A percentile compares a stretch with the other conserved stretches of the same genome.
Conservation (phyloP, 1,140 invertebrate genomes). For the Leptopilina boulardi region DNA sequence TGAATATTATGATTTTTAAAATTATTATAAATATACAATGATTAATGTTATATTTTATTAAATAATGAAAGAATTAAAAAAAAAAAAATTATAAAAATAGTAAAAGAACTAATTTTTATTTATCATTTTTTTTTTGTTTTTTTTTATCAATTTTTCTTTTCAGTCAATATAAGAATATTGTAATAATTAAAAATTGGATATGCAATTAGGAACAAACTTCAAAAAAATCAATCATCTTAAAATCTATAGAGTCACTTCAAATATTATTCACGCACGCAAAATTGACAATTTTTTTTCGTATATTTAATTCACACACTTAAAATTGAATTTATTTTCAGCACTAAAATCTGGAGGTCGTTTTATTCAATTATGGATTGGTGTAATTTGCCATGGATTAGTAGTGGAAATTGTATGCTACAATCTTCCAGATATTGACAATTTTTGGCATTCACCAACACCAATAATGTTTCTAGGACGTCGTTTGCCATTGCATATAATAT, state of each 20-base stretch:
- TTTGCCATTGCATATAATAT: constrained; percentile 83
- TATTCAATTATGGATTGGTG: constrained; percentile 83
- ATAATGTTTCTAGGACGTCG: constrained; percentile 82
- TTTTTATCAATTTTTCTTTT: no score
- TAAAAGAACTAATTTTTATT: no score
- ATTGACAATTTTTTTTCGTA: background rate
- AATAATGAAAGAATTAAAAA: no score
- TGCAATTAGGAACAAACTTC: background rate
- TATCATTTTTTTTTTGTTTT: no score
- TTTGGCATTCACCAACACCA: constrained; percentile 87
- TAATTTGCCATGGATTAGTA: constrained; percentile 81
- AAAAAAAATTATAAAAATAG: no score
- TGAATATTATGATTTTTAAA: no score
- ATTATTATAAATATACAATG: no score
- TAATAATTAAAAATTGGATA: background rate
- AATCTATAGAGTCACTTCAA: background rate
- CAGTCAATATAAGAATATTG: no score
- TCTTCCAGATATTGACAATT: constrained; percentile 83
- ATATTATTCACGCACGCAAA: constrained; percentile 11
- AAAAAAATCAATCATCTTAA: background rate
- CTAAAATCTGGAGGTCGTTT: constrained; percentile 81
- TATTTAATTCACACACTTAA: constrained; percentile 27
- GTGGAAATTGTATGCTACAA: constrained; percentile 80
- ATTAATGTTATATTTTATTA: no score
- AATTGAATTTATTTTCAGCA: constrained; percentile 77